Evolutionary conservation across 2,888 invertebrate genomes (phyloP).

Genomic region (Catonia carolina): DNA sequence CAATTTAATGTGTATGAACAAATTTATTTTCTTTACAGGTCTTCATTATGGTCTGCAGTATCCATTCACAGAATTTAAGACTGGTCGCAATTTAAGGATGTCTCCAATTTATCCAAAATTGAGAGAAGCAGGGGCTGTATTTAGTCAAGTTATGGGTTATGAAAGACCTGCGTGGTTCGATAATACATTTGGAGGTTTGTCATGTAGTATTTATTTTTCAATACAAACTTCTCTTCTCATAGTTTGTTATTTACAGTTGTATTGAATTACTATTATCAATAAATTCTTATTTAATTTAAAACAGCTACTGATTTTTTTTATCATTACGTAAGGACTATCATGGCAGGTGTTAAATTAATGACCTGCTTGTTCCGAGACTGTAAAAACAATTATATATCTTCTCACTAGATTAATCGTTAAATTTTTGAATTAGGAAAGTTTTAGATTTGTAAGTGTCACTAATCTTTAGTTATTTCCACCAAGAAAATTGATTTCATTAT

Average conservation of each 20-base stretch:
- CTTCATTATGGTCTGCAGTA: conserved; percentile 75
- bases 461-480: too few species aligned
- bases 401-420: too few species aligned
- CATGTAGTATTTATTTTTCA: neutral
- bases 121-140: conserved; percentile 85
- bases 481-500: too few species aligned
- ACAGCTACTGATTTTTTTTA: neutral
- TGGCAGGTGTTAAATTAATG: too few species aligned
- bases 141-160: conserved; percentile 97
- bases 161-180: conserved; percentile 93
- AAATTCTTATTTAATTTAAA: neutral
- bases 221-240: too few species aligned
- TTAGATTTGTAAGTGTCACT: too few species aligned
- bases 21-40: conserved; percentile 40
- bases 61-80: conserved; percentile 79
- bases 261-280: conserved; percentile 2
- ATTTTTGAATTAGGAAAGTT: too few species aligned
- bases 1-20: too few species aligned
- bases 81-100: conserved; percentile 82
- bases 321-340: too few species aligned
- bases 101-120: conserved; percentile 92
- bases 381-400: too few species aligned
- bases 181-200: conserved; percentile 33
- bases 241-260: too few species aligned
- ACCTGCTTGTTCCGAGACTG: too few species aligned